These are phyloP conservation scores for Brachynemurus nebulosus DNA, from an alignment of 2,888 invertebrate genomes.

Conservation along the genomic window DNA sequence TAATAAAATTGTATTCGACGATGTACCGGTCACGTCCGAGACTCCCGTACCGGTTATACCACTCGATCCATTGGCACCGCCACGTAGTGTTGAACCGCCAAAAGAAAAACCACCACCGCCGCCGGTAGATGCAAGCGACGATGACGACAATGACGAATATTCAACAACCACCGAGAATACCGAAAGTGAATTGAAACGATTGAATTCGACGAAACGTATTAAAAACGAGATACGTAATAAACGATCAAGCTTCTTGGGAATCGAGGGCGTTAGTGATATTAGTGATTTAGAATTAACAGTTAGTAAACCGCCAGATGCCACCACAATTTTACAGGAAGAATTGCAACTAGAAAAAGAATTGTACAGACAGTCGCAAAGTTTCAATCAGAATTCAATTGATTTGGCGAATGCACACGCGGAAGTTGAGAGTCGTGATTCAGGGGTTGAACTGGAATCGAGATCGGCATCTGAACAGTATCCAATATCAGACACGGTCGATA, in stretches of 20 bases:
- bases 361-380: conserved; percentile 36
- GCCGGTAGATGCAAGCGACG: conserved; percentile 39
- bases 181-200: conserved; percentile 41
- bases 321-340: conserved; percentile 65
- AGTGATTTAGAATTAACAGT: conserved; percentile 45
- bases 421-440: conserved; percentile 60
- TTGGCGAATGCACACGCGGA: conserved; percentile 20
- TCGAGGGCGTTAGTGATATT: conserved; percentile 62
- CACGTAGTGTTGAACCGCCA: conserved; percentile 22
- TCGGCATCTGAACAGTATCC: conserved; percentile 14
- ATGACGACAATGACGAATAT: conserved; percentile 35
- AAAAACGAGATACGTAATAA: conserved; percentile 75
- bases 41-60: conserved; percentile 22
- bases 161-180: conserved; percentile 30
- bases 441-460: conserved; percentile 50
- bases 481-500: no score
- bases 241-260: conserved; percentile 72
- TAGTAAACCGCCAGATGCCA: conserved; percentile 66
- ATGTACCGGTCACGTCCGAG: conserved; percentile 38
- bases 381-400: conserved; percentile 19
- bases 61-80: conserved; percentile 18
- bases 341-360: conserved; percentile 61
- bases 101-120: conserved; percentile 78
- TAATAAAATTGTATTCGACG: conserved; percentile 30
- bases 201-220: conserved; percentile 71